Evolutionary conservation across 1,140 invertebrate species (phyloP), one percentile per base, ranked within the genome.

Genomic region (Diachasma alloeum): DNA sequence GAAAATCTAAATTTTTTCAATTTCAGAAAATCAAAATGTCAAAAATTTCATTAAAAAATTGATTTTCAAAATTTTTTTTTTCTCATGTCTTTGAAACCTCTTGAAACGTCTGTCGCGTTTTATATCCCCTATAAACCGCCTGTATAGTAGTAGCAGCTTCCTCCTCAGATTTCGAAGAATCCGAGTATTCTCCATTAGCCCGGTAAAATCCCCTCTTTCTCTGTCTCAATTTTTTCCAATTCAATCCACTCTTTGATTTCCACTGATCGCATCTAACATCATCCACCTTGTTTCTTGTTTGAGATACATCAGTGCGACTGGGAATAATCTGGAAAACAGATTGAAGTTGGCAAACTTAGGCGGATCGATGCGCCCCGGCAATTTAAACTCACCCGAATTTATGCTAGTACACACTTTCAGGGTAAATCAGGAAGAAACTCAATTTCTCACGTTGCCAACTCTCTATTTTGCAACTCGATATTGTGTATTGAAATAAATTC

Each of bases 121-220:
- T 91, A 87, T 94, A 93, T 46, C 93, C 93, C 82, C 93, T 89
- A 85, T 93, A 94, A 71, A 90, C 92, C 79, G 93, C 93, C 86
- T 94, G 93, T 85, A 94, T 94, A 85, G 92, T 93, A 63, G 91
- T 92, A 76, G 93, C 93, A 72, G 94, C 93, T 82, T 93, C 84
- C 63, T 86, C 82, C 66, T 87, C 84, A 24, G 86, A 86, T 77
- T 83, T 86, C 4, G 79, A 74, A 53, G 31, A 46, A 19, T 42
- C 13, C 42, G 10, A 37, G 31, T 17, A 13, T 56, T 69, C 66
- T 48, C 24, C 48, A 36, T 66, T 24, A 13, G 10, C 15, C 1
- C 1, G 3, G 24, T 63, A 63, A 63, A 19, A 13, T 26, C 24
- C 59, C 5, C 59, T 13, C 19, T 24, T 26, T 15, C 59, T 63